Conservation (phyloP, 1,140 invertebrate species). For the Drosophila sechellia region DNA sequence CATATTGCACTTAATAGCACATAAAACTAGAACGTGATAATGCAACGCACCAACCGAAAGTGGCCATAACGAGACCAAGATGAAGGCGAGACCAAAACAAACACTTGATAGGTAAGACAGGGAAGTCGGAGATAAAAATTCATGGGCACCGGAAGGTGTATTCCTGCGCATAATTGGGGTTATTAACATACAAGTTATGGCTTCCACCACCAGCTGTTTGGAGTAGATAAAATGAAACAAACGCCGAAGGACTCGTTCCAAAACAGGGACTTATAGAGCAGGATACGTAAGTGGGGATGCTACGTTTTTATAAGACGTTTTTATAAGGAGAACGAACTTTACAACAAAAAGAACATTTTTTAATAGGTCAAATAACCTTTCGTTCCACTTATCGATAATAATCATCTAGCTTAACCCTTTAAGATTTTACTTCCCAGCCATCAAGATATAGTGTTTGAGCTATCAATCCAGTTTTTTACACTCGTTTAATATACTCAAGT, state of each 20-base stretch:
- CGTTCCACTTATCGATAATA: too few relatives aligned
- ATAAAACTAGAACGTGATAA: slow-evolving; percentile 79
- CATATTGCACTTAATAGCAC: slow-evolving; percentile 79
- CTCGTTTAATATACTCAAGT: background rate
- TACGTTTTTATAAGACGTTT: too few relatives aligned
- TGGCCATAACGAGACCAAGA: slow-evolving; percentile 44
- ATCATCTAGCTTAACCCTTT: too few relatives aligned
- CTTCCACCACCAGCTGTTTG: slow-evolving; percentile 26
- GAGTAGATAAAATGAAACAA: slow-evolving; percentile 20
- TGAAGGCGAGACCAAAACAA: slow-evolving; percentile 35
- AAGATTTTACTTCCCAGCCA: too few relatives aligned
- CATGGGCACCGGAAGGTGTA: slow-evolving; percentile 20
- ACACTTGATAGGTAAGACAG: slow-evolving; percentile 19
- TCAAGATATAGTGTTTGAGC: background rate
- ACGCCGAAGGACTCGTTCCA: too few relatives aligned
- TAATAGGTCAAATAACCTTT: too few relatives aligned
- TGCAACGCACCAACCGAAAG: slow-evolving; percentile 71
- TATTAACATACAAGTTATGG: slow-evolving; percentile 36
- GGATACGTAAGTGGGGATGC: background rate
- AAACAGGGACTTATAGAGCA: background rate
- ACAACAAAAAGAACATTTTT: background rate
- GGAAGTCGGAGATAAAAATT: slow-evolving; percentile 20
- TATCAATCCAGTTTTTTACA: background rate
- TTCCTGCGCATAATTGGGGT: slow-evolving; percentile 36
- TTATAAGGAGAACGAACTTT: background rate